Evolutionary conservation across 2,113 vertebrate genomes (phyloP), one percentile per base, ranked within the genome.

Genomic region (Porphyrio hochstetteri): DNA sequence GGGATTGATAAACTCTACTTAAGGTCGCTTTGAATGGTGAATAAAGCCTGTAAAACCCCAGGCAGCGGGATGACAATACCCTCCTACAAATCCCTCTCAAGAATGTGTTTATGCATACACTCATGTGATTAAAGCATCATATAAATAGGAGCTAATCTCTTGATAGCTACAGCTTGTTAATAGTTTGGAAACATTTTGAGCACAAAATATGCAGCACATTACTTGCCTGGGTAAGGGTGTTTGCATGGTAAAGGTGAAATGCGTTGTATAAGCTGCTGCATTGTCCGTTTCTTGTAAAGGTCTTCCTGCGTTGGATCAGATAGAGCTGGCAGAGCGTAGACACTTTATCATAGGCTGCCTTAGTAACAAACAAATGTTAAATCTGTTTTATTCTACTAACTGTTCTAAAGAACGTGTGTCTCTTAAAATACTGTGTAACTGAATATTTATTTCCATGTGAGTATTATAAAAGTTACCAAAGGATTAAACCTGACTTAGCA

Each of bases 381-480:
- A 95, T 69, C 97, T 95, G 88, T 96, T 97, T 97, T 97, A 95
- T 91, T 94, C 86, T 96, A 89, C 97, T 98, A 97, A 98, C 97
- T 97, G 95, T 97, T 97, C 97, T 97, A 64, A 97, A 97, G 96
- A 96, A 96, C 77, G 27, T 94, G 94, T 83, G 96, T 97, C 96
- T 96, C 92, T 97, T 95, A 96, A 97, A 96, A 97, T 97, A 97
- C 97, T 96, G 94, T 97, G 96, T 97, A 97, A 97, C 95, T 97
- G 96, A 97, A 82, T 98, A 98, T 98, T 98, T 98, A 97, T 98
- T 98, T 98, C 98, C 97, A 95, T 97, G 97, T 97, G 97, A 98
- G 98, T 98, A 98, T 98, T 98, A 97, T 89, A 78, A 97, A 98
- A 94, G 84, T 97, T 98, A 99, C 99, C 99, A 99, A 99, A 99